Evolutionary conservation across 2,888 invertebrate genomes (phyloP), one percentile per base, ranked within the genome.

Genomic region (Nomada fabriciana): DNA sequence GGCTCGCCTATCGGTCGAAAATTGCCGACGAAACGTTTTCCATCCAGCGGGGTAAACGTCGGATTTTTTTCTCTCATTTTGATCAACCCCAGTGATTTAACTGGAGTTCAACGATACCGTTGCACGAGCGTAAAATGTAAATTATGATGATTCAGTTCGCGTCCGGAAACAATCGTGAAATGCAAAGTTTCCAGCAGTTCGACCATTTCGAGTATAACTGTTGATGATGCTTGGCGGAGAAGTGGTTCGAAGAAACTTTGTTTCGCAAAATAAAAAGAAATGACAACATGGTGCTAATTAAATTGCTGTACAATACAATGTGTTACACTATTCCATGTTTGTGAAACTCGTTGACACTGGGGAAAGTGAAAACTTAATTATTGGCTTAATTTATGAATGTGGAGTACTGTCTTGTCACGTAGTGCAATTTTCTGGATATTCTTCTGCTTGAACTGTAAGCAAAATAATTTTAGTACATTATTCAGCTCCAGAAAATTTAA

Each of bases 11-110:
- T 25, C 52, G 69, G 69, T 72, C 57, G 71, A 65, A 61, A 85
- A 83, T 53, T 76, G 65, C 65, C 67, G 76, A 71, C 70, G 68
- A 83, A 83, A 83, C 77, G 77, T 63, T 69, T 79, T 59, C 74
- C 64, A 25, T 55, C 53, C 25, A n/a, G 63, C 67, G 20, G 42
- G 64, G 25, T 10, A 29, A 76, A 42, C 47, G 67, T 52, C 11
- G 18, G 20, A 20, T 20, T 42, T 47, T 59, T 70, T 7, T 60
- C 60, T 70, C 60, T 50, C 70, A 60, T 69, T 57, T 25, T 11
- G 15, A 23, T 15, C 57, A 69, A 69, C 15, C 36, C 20, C 36
- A 20, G 5, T 13, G 36, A 42, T 68, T 53, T 23, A 20, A 42
- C 18, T 9, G 55, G 43, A 69, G 42, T 69, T 25, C 57, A 15